Conservation (phyloP, 2,113 vertebrate genomes). For the Sinocyclocheilus anophthalmus region DNA sequence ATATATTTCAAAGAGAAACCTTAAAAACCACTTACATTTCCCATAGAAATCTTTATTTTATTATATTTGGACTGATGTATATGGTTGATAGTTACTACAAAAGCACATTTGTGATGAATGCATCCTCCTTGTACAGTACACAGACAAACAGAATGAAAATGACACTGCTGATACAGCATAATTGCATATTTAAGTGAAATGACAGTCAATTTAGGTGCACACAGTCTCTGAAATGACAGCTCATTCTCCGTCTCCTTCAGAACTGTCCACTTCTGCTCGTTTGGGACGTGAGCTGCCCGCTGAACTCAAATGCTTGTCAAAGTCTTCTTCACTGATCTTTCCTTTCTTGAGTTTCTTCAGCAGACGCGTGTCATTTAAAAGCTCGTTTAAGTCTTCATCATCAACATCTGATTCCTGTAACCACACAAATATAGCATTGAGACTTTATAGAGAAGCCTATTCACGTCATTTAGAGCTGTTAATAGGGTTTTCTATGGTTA, state of each 20-base stretch:
- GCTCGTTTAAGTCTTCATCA: slow-evolving; percentile 86
- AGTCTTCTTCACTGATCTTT: slow-evolving; percentile 89
- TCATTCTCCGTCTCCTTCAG: slow-evolving; percentile 19
- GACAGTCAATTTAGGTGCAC: neutral
- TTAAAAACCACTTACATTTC: neutral
- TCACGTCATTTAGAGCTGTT: neutral
- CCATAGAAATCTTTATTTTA: neutral
- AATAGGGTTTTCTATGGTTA: too few species aligned
- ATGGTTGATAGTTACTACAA: neutral
- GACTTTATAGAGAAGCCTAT: neutral
- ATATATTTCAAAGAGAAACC: neutral
- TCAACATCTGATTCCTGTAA: slow-evolving; percentile 84
- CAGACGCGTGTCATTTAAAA: slow-evolving; percentile 89
- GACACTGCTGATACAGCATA: slow-evolving; percentile 37
- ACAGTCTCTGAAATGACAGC: neutral
- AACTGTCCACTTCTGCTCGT: neutral
- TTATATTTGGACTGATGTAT: neutral
- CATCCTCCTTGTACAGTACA: neutral
- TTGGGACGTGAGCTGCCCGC: slow-evolving; percentile 33
- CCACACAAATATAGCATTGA: neutral
- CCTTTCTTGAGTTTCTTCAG: slow-evolving; percentile 91
- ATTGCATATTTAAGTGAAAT: neutral
- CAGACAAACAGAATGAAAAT: neutral
- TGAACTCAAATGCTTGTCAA: slow-evolving; percentile 82
- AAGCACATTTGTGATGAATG: neutral